Conservation (phyloP, 2,113 vertebrate genomes). For the Lamprologus speciosus region DNA sequence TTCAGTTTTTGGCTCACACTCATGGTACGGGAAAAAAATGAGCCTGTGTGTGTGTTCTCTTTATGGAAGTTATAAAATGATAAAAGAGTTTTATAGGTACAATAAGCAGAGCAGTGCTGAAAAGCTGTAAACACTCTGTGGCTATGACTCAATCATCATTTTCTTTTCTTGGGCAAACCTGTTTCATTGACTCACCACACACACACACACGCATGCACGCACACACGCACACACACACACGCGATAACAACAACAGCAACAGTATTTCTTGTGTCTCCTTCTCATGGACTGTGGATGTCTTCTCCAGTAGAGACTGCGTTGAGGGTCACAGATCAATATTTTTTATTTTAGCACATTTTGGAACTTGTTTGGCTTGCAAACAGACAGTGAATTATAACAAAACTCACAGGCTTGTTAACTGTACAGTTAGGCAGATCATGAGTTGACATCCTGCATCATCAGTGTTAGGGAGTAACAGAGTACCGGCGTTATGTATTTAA, state of each 20-base stretch:
- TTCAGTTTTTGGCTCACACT: background rate
- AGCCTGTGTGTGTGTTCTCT: conserved; percentile 16
- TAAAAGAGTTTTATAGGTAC: conserved; percentile 39
- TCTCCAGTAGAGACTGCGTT: background rate
- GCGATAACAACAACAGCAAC: background rate
- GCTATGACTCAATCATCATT: conserved; percentile 28
- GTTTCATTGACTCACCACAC: conserved; percentile 13
- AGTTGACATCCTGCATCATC: background rate
- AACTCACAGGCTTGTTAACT: background rate
- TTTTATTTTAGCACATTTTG: background rate
- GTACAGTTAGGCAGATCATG: background rate
- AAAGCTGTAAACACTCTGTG: conserved; percentile 32
- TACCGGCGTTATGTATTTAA: background rate
- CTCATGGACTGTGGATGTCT: background rate
- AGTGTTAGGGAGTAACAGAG: background rate
- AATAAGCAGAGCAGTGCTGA: conserved; percentile 7
- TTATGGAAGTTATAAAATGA: conserved; percentile 23
- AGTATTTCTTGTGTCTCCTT: background rate
- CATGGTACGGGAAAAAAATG: background rate
- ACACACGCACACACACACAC: background rate
- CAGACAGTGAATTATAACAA: background rate
- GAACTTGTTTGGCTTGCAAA: background rate
- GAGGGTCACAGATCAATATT: background rate
- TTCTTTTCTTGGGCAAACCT: conserved; percentile 1
- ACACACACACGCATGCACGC: accelerated